Evolutionary conservation across 2,797 vertebrate genomes (phyloP), one percentile per base, ranked within the genome.

Genomic region (Lateolabrax maculatus): DNA sequence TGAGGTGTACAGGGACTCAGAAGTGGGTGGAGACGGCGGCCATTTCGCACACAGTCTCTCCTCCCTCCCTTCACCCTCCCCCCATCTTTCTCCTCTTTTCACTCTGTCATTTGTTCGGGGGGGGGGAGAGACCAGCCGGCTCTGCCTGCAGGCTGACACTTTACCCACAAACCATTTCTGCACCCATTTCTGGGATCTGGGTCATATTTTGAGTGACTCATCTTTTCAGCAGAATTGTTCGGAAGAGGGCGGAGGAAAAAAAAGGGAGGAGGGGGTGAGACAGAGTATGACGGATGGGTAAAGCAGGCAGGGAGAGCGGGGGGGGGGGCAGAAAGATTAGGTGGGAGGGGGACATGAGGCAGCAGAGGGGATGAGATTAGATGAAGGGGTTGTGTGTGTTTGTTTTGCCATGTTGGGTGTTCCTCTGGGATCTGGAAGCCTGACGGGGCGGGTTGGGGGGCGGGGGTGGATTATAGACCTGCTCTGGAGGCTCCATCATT

Each of bases 171-270:
- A 84, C 85, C 84, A 53, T n/a, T n/a, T n/a, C 84, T 72, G 91
- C 85, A 75, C 4, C 78, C 66, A 67, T 85, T 88, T 80, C 81
- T 83, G 81, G 76, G 87, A 93, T 90, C 72, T 90, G 85, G 92
- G 84, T 92, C 92, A 92, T 67, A 83, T 87, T 89, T 84, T 77
- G 46, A 77, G 84, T 89, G 91, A 94, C 79, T 94, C 91, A 91
- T 90, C 89, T 84, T 90, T 85, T 87, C 56, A 85, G 83, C 52
- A 5, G 21, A 83, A 56, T 65, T 29, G 23, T 48, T 71, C 46
- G 48, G 34, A n/a, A 29, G 39, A 67, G 71, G n/a, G 27, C 8
- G 57, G 27, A 41, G 15, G 36, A 12, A 29, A 41, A 2, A 9
- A 19, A 51, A 31, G 39, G 31, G 18, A 18, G 19, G 25, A 19